A percentile compares a stretch with the other conserved stretches of the same genome.
Conservation (phyloP, 2,888 invertebrate genomes). For the Caenorhabditis sinica region DNA sequence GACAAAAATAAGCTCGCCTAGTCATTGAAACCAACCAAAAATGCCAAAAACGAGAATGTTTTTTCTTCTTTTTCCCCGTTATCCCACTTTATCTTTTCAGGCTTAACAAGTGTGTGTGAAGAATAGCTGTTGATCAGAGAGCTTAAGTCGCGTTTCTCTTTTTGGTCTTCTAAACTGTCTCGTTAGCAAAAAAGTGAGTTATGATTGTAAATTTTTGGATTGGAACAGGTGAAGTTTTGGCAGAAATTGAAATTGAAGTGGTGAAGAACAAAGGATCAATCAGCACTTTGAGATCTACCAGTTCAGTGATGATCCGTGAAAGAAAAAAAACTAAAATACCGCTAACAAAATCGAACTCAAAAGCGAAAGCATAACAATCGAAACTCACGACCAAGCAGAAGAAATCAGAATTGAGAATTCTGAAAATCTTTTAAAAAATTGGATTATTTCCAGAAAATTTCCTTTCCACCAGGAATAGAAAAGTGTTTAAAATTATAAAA, state of each 20-base stretch:
- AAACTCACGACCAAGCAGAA: no score
- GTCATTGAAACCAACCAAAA: neutral
- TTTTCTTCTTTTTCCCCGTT: neutral
- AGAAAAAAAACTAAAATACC: no score
- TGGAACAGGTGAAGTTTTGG: neutral
- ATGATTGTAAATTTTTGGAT: no score
- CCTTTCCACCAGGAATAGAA: no score
- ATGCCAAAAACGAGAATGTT: neutral
- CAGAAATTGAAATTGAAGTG: neutral
- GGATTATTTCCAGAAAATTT: no score
- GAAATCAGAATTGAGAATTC: no score
- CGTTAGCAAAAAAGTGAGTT: neutral
- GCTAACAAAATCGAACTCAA: no score
- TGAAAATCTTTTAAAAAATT: no score
- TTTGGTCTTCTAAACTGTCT: neutral
- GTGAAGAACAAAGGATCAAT: neutral
- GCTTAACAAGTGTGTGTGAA: neutral
- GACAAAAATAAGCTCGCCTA: no score
- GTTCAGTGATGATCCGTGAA: no score
- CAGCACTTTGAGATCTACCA: neutral
- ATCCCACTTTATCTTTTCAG: neutral
- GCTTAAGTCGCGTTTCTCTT: neutral
- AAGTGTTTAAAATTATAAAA: no score
- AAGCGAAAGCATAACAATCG: no score
- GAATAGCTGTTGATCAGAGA: conserved; percentile 3